Evolutionary conservation across 2,888 invertebrate genomes (phyloP), one percentile per base, ranked within the genome.

Genomic region (Chrysolina oricalcia): DNA sequence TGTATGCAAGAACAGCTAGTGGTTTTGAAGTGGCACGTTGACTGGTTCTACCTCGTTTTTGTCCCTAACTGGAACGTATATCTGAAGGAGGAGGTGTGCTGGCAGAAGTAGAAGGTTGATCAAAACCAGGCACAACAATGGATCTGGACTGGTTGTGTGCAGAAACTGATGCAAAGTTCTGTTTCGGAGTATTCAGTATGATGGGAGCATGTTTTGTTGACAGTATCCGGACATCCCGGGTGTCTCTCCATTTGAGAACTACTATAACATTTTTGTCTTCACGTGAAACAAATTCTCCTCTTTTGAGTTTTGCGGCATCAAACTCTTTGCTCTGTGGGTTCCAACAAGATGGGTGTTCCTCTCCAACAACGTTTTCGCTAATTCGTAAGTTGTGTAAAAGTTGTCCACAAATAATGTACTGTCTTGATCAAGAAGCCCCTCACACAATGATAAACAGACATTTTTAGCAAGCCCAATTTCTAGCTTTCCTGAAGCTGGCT

Each of bases 151-250:
- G 35, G 35, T 35, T 8, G 8, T 35, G 8, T 35, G 8, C 35
- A 35, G 35, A 35, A 35, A 35, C 8, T 6, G 8, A 35, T 35
- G 8, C 4, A 35, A 35, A 35, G 35, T 35, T 35, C 8, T 6
- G 35, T 35, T 35, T n/a, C 1, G 50, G 8, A n/a, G 50, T 8
- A 27, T 27, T 5, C n/a, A 74, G 71, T n/a, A n/a, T n/a, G n/a
- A n/a, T n/a, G n/a, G n/a, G n/a, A n/a, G n/a, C 83, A 81, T 86
- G 85, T 79, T 85, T 86, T 77, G 84, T 84, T 21, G 85, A 83
- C 65, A 85, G 78, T 35, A 86, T 76, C 77, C 83, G 82, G 19
- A 85, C 84, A 80, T 86, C 83, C 8, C 84, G 81, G 19, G 81
- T 81, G 77, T 85, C 84, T 79, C 78, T 83, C 85, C 84, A 86